These are phyloP conservation scores for Desmodus rotundus DNA, from an alignment of 2,113 vertebrate species.

Conservation along the genomic window DNA sequence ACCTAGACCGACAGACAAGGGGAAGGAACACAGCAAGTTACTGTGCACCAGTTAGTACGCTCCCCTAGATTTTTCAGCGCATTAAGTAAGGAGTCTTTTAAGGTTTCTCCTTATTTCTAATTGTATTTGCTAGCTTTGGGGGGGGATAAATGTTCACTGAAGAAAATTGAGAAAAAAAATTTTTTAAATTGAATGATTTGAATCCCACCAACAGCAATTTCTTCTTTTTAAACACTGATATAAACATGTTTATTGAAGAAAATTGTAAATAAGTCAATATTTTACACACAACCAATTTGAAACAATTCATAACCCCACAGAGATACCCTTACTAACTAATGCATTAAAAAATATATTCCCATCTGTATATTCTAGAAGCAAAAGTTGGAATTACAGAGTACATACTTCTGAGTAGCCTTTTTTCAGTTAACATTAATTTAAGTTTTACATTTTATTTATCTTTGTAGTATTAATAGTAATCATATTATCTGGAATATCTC, in stretches of 20 bases:
- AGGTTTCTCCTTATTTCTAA: not conserved
- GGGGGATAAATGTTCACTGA: not conserved
- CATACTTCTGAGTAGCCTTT: not conserved
- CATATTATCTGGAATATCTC: not conserved
- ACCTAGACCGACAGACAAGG: not conserved
- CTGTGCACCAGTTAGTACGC: not conserved
- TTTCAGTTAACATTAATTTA: not conserved
- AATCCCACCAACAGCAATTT: not conserved
- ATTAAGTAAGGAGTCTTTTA: not conserved
- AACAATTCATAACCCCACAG: not conserved
- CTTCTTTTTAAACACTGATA: not conserved
- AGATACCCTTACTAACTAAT: not conserved
- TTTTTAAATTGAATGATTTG: not conserved
- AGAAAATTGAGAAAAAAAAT: not conserved
- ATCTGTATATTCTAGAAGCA: not conserved
- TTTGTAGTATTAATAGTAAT: not conserved
- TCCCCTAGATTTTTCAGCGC: not conserved
- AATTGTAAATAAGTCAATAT: not conserved
- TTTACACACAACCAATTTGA: slow-evolving; percentile 5
- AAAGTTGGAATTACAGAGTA: not conserved
- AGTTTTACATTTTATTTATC: not conserved
- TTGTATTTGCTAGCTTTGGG: not conserved
- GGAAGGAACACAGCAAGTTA: not conserved
- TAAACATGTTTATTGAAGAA: not conserved
- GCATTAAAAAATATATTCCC: not conserved